A percentile compares a stretch with the other conserved stretches of the same genome.
These are phyloP conservation scores for Dicranocentrus wangi DNA, from an alignment of 2,888 invertebrate species.

Conservation along the genomic window DNA sequence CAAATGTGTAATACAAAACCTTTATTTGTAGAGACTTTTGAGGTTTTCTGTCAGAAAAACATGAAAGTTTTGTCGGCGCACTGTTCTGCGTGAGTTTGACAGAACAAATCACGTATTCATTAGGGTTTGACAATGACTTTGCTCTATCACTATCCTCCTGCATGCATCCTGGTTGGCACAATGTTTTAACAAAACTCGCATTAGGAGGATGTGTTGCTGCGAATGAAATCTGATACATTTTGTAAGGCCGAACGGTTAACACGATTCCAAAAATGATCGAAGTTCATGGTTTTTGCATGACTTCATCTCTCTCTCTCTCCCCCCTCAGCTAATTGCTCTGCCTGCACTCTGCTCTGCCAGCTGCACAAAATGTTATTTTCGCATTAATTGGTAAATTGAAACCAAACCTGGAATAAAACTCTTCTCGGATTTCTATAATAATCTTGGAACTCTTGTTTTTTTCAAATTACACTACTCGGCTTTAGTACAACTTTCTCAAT, in stretches of 20 bases:
- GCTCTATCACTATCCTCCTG: no score
- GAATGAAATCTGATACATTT: conserved; percentile 18
- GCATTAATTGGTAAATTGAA: conserved; percentile 50
- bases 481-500: not conserved
- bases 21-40: not conserved
- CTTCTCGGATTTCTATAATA: not conserved
- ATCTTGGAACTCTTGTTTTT: not conserved
- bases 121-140: no score
- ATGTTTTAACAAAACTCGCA: no score
- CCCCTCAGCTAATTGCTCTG: conserved; percentile 11
- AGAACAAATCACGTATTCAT: not conserved
- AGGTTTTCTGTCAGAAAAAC: conserved; percentile 13
- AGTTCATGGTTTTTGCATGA: not conserved
- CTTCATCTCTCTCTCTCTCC: conserved; percentile 13
- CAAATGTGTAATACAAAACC: not conserved
- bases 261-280: not conserved
- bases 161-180: no score
- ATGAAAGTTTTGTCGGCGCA: not conserved
- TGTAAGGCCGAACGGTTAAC: not conserved
- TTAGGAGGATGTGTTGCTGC: conserved; percentile 5
- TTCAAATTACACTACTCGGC: not conserved
- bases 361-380: conserved; percentile 22
- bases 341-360: conserved; percentile 13
- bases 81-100: not conserved
- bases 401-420: not conserved